A percentile compares a stretch with the other conserved stretches of the same genome.
These are phyloP conservation scores for Cirrhinus mrigala DNA, from an alignment of 2,797 vertebrate species.

Conservation along the genomic window DNA sequence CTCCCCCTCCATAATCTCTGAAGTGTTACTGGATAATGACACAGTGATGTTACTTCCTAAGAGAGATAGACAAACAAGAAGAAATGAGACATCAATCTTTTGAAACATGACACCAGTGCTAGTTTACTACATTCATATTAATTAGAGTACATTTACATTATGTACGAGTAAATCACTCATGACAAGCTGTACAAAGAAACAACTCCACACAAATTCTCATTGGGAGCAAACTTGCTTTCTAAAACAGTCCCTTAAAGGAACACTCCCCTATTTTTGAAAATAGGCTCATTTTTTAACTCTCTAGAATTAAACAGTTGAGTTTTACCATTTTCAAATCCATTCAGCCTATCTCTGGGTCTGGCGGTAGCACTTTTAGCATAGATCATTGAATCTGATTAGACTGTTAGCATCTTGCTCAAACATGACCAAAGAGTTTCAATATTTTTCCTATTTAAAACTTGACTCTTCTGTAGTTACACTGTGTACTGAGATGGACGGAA, in stretches of 20 bases:
- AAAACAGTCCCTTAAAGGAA: neutral
- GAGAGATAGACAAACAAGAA: neutral
- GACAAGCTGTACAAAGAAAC: neutral
- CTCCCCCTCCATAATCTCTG: slow-evolving; percentile 88
- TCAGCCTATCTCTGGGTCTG: no score
- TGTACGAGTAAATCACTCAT: slow-evolving; percentile 6
- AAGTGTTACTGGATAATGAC: slow-evolving; percentile 87
- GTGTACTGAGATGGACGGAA: no score
- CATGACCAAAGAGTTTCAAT: no score
- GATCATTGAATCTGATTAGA: no score
- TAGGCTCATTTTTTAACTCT: no score
- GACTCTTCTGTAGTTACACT: no score
- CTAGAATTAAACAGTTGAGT: no score
- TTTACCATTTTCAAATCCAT: no score
- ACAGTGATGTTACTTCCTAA: slow-evolving; percentile 94
- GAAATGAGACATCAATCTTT: neutral
- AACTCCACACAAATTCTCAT: neutral
- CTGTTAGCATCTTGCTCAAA: no score
- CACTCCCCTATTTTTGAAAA: no score
- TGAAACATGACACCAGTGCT: slow-evolving; percentile 15
- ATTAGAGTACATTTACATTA: neutral
- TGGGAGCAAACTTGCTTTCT: neutral
- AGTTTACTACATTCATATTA: neutral
- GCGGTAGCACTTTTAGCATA: no score
- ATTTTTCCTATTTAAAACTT: no score